Base-by-base conservation (phyloP, 2,113 vertebrate genomes). In the Ovis canadensis region DNA sequence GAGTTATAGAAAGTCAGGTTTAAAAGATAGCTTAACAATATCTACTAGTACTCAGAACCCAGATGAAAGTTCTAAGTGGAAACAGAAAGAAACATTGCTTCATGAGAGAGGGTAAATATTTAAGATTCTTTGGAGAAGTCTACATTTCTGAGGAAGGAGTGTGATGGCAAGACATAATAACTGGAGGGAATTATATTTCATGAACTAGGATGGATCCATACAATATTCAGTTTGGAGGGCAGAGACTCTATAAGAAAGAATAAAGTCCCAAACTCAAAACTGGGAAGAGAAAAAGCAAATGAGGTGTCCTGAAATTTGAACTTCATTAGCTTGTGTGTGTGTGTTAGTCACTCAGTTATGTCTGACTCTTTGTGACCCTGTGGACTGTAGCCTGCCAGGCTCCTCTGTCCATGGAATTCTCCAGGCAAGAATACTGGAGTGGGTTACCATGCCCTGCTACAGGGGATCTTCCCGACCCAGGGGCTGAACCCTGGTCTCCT, bases 361-460 rank as follows among this genome's bases (percentile, higher is more conserved):
- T 13, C 10, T 0, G 10, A 40, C 67, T 74, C 36, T 74, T 13
- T 74, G 67, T 0, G 5, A 40, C 36, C n/a, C n/a, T 40, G n/a
- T 40, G 67, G n/a, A 23, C 67, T 71, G 19, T 12, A 71, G n/a
- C n/a, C n/a, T 2, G 19, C n/a, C 67, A 71, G 64, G 19, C 19
- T 71, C n/a, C 19, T 40, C 67, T 23, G 67, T 74, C 19, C 67
- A 2, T 40, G 67, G 10, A 23, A 74, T 40, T 40, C n/a, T 71
- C 67, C 19, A 40, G n/a, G n/a, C 10, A 6, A 23, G n/a, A 74
- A 74, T 40, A 40, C 19, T 74, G 67, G n/a, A 74, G 36, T 23
- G 67, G n/a, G 10, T 40, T 40, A 23, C n/a, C n/a, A 74, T 40
- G 19, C 10, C 67, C 67, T 74, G 1, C 67, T 74, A 36, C 67